Evolutionary conservation across 2,113 vertebrate species (phyloP).

Genomic region (Chlorodrepanis virens): DNA sequence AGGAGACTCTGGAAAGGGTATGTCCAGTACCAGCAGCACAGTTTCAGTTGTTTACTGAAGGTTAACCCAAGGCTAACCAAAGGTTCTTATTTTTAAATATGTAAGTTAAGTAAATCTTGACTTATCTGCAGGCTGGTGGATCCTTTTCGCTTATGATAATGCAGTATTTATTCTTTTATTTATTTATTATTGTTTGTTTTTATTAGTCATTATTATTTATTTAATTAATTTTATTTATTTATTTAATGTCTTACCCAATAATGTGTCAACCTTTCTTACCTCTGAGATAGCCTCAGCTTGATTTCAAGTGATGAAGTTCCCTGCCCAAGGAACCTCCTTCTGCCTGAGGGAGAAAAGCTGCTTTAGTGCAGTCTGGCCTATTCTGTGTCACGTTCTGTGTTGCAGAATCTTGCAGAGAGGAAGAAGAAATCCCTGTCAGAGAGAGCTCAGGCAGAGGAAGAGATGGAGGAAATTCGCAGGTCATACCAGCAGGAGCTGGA

Average conservation of each 20-base stretch:
- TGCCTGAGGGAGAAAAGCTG: not conserved
- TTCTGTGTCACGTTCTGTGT: not conserved
- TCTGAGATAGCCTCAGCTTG: not conserved
- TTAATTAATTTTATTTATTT: not conserved
- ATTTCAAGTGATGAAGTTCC: not conserved
- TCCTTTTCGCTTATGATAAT: not conserved
- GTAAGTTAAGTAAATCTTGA: not conserved
- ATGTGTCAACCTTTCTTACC: not conserved
- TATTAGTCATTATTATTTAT: not conserved
- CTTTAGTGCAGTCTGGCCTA: not conserved
- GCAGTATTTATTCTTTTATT: not conserved
- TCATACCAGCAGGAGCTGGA: constrained; percentile 83
- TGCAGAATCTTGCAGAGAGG: constrained; percentile 85
- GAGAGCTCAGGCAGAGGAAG: constrained; percentile 84
- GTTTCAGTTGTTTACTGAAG: not conserved
- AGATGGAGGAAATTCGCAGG: constrained; percentile 86
- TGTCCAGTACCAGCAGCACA: not conserved
- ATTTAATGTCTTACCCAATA: not conserved
- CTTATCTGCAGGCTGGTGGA: not conserved
- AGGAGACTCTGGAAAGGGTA: constrained; percentile 86
- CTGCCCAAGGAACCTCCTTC: not conserved
- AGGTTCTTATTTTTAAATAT: not conserved
- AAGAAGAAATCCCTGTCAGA: constrained; percentile 88
- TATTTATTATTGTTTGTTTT: not conserved
- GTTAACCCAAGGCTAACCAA: not conserved